Evolutionary conservation across 2,797 vertebrate species (phyloP), one percentile per base, ranked within the genome.

Genomic region (Danio choprae): DNA sequence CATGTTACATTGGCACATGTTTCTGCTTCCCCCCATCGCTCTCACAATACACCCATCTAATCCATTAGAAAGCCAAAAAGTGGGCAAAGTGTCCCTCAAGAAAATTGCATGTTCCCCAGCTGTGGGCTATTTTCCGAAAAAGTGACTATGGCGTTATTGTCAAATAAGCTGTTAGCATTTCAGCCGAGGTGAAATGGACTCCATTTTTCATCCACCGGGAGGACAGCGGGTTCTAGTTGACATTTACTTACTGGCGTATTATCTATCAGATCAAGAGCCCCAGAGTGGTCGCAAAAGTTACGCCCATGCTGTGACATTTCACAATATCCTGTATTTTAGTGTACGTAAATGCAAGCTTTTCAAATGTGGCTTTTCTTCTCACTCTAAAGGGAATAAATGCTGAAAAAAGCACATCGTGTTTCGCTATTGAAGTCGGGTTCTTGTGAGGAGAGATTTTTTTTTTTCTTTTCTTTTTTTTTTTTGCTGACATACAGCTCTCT

Each of bases 141-240:
- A 91, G 82, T 80, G 80, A 85, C 88, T 85, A 80, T 87, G 90
- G 88, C 85, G 85, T 92, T 90, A 87, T 81, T 84, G 82, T 88
- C 84, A 88, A 86, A 90, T 92, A 84, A 90, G 90, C 90, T 87
- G 86, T 70, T 85, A 87, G 88, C 84, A 84, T 90, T 91, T 83
- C 88, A 88, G 89, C 58, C 77, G 79, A 81, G 90, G 69, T 83
- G 74, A 85, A 86, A 84, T n/a, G 83, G 86, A 81, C 88, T 87
- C 72, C 76, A 75, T 84, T 81, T 68, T 77, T 62, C 78, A 70
- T 73, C 80, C 80, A 79, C 79, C 81, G 36, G 72, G 84, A 92
- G 83, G 86, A 89, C 82, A 78, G 11, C 41, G 82, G 87, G 79
- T 81, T 79, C 22, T 76, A 81, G 59, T 81, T 81, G 63, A 83